Base-by-base conservation (phyloP, 2,797 vertebrate genomes). In the Phalanger gymnotis region DNA sequence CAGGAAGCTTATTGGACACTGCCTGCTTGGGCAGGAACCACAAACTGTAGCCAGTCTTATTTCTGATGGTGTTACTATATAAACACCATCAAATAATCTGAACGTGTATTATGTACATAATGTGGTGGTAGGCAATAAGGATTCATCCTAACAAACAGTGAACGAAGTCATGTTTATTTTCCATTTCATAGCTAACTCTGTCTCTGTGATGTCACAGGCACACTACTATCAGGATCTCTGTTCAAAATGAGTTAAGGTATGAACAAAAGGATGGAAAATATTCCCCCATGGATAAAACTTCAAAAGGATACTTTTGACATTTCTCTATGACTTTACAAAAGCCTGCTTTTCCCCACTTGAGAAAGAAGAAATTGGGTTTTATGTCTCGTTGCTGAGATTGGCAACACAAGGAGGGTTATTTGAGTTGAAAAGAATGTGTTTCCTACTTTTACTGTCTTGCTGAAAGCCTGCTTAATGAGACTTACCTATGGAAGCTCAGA, bases 321-420 rank as follows among this genome's bases (percentile, higher is more conserved):
- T 92, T 95, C 47, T 90, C 31, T 91, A 52, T 87, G 90, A 95
- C n/a, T 95, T 95, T 93, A 93, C 40, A 91, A 51, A 54, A 90
- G 31, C 58, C 47, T 95, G 27, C 40, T 61, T 34, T 81, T 96
- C 89, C 9, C 94, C 30, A 93, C 27, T 2, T 30, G 47, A 16
- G 57, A 53, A 52, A 28, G 90, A 95, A 94, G 47, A 96, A 91
- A 91, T 94, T 93, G 95, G 87, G 91, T 54, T 96, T 97, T 94
- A 95, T 95, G 90, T 96, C 47, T 94, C 53, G 91, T 96, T 96
- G 95, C 40, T 94, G 91, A 95, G 91, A 97, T 66, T 95, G 92
- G 97, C 93, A 90, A 30, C 31, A 94, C 97, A 93, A 92, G 34
- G 66, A 94, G 53, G 52, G 91, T 92, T 97, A 93, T 96, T 95